Evolutionary conservation across 64 coral and sea anemone genomes (phyloP).

Genomic region (Exaiptasia diaphana): DNA sequence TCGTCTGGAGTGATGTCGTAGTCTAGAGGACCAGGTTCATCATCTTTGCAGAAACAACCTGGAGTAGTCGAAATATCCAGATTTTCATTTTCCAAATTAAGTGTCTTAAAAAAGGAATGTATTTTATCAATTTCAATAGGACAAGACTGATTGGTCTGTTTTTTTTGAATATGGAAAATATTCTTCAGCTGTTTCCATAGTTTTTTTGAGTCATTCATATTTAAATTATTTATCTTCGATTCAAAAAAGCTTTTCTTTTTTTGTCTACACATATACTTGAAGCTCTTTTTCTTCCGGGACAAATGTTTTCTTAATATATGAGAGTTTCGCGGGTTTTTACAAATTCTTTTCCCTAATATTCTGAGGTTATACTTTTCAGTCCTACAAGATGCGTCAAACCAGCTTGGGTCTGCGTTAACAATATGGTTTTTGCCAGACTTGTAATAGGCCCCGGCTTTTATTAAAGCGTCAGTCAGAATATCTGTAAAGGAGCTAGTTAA

Average conservation of each 20-base stretch:
- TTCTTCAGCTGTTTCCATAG: constrained; percentile 47
- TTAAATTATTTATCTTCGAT: constrained; percentile 26
- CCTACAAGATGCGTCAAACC: constrained; percentile 32
- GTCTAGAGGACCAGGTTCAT: not conserved
- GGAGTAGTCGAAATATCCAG: not conserved
- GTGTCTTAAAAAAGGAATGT: not conserved
- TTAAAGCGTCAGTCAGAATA: not conserved
- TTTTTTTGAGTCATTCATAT: constrained; percentile 19
- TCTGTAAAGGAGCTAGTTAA: not conserved
- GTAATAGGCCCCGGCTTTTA: not conserved
- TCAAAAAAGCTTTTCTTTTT: constrained; percentile 30
- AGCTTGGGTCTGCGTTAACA: not conserved
- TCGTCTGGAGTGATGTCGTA: constrained; percentile 6
- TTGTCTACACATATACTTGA: constrained; percentile 24
- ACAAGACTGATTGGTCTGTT: not conserved
- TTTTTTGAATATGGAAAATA: constrained; percentile 20
- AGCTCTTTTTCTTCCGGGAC: constrained; percentile 29
- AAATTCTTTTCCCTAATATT: constrained; percentile 38
- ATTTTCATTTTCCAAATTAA: not conserved
- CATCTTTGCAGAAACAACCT: not conserved
- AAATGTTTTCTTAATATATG: constrained; percentile 28
- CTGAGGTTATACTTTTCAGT: constrained; percentile 50
- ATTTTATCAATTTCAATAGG: constrained; percentile 12
- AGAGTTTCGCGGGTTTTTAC: constrained; percentile 21
- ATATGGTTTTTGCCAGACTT: not conserved